phyloP scores from a whole-genome alignment of 2,797 vertebrate species.

The Parauchenoglanis punctatus region DNA sequence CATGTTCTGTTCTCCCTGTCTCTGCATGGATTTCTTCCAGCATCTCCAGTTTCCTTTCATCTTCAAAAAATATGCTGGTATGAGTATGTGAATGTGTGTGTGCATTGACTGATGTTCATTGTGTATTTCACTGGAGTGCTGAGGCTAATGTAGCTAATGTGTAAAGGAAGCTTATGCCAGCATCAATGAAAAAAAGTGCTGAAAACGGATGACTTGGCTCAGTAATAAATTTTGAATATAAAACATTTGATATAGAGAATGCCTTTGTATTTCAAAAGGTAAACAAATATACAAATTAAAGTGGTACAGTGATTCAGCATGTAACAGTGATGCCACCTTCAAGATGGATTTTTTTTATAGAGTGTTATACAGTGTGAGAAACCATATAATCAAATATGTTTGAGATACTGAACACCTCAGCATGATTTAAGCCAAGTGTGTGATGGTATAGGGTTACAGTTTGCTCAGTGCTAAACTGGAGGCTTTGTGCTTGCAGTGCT shows the following conservation, averaged over 20 bases:
- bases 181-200: not conserved
- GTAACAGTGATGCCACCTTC: not conserved
- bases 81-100: not conserved
- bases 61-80: not conserved
- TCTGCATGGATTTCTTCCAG: not conserved
- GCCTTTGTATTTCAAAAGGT: not conserved
- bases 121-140: not conserved
- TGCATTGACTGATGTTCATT: not conserved
- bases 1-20: not conserved
- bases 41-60: not conserved
- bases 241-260: not conserved
- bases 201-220: not conserved
- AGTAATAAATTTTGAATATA: not conserved
- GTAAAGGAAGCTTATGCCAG: not conserved
- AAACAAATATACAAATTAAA: not conserved
- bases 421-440: not conserved
- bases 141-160: not conserved
- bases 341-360: not conserved
- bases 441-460: slow-evolving; percentile 8
- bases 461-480: not conserved
- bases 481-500: not conserved
- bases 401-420: not conserved
- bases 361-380: not conserved
- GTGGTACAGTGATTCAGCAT: not conserved
- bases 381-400: not conserved